Percentiles rank a stretch among this genome's conserved stretches.
Evolutionary conservation across 2,113 vertebrate species (phyloP).

Genomic region (Rostratula benghalensis): DNA sequence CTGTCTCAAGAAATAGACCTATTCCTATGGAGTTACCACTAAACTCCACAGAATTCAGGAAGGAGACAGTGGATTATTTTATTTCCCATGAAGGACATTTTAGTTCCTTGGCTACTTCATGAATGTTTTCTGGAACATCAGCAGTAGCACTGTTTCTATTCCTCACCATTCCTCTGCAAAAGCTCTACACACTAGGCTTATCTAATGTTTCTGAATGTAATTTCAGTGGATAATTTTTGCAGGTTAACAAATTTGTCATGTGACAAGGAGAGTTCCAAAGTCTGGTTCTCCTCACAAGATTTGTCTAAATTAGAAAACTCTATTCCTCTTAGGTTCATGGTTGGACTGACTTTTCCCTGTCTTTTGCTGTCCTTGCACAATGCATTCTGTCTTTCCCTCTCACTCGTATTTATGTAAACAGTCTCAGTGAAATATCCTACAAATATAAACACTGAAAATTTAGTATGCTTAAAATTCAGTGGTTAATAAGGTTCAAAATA

Average conservation of each 20-base stretch:
- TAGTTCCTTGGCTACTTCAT: neutral
- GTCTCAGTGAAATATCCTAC: neutral
- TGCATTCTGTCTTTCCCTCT: neutral
- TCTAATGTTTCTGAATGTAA: neutral
- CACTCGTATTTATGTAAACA: neutral
- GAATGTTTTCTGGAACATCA: neutral
- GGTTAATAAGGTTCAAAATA: constrained; percentile 40
- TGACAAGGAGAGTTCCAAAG: neutral
- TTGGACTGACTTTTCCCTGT: neutral
- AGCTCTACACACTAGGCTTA: neutral
- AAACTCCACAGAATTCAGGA: neutral
- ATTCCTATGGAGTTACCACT: neutral
- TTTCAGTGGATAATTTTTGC: neutral
- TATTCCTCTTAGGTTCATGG: neutral
- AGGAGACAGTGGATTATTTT: neutral
- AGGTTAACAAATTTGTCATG: neutral
- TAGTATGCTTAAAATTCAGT: constrained; percentile 48
- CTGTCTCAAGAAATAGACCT: neutral
- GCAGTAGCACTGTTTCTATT: neutral
- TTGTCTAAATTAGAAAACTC: constrained; percentile 10
- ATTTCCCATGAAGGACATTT: neutral
- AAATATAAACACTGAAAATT: neutral
- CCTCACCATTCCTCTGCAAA: neutral
- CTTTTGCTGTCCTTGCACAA: neutral
- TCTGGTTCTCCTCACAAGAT: neutral